Conservation (phyloP, 2,888 invertebrate species). For the Tupiocoris notatus region DNA sequence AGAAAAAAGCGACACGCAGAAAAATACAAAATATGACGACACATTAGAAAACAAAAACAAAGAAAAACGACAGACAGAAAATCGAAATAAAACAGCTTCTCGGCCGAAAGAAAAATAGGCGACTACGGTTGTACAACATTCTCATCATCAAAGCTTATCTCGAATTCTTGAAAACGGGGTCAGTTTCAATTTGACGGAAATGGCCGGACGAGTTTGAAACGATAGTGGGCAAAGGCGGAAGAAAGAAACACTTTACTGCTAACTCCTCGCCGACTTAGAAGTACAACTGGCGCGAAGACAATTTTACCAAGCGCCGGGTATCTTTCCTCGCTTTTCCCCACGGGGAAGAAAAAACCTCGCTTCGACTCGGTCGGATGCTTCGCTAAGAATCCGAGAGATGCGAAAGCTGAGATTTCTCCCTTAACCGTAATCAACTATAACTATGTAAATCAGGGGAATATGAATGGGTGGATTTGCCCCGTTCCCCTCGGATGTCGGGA, state of each 20-base stretch:
- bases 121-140: no score
- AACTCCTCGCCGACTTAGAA: not conserved
- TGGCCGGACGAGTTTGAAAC: not conserved
- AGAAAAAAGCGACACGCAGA: no score
- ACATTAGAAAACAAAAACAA: no score
- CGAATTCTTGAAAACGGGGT: not conserved
- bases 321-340: slow-evolving; percentile 14
- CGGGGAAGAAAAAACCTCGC: not conserved
- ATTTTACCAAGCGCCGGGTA: slow-evolving; percentile 4
- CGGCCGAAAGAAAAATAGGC: no score
- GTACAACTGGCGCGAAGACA: not conserved
- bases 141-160: no score
- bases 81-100: no score
- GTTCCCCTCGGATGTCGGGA: not conserved
- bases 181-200: slow-evolving; percentile 11
- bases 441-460: slow-evolving; percentile 39
- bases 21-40: no score
- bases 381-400: not conserved
- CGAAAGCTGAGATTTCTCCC: slow-evolving; percentile 9
- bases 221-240: not conserved
- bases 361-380: not conserved
- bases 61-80: no score
- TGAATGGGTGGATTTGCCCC: slow-evolving; percentile 35
- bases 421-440: slow-evolving; percentile 33
- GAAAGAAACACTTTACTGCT: slow-evolving; percentile 18